phyloP scores from a whole-genome alignment of 1,140 invertebrate species.

The Temnothorax nylanderi region DNA sequence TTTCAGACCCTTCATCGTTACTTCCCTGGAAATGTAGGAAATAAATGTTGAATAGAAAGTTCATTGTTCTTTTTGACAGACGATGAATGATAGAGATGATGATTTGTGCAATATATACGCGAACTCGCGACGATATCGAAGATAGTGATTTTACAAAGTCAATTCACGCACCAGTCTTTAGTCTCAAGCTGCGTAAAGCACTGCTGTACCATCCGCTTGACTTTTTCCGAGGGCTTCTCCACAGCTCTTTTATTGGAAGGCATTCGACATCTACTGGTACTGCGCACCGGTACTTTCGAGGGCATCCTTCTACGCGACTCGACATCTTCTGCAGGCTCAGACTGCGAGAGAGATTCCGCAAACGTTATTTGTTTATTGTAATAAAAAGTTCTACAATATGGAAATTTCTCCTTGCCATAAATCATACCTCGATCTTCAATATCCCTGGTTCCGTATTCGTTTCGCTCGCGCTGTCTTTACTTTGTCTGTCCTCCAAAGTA shows the following conservation, averaged over 20 bases:
- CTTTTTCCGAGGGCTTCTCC: conserved; percentile 86
- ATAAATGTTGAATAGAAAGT: neutral
- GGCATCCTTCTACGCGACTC: conserved; percentile 6
- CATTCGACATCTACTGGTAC: conserved; percentile 49
- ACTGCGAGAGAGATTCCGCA: conserved; percentile 26
- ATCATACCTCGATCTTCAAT: conserved; percentile 69
- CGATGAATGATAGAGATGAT: neutral
- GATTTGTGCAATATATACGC: neutral
- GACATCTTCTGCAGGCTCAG: conserved; percentile 18
- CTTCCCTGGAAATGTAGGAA: conserved; percentile 88
- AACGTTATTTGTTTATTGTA: neutral
- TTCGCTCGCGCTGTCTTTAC: conserved; percentile 66
- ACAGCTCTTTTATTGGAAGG: conserved; percentile 45
- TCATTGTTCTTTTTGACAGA: too few species aligned
- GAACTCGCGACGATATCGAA: neutral
- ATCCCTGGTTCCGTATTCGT: conserved; percentile 69
- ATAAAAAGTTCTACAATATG: neutral
- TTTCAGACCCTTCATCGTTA: conserved; percentile 92
- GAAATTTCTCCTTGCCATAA: neutral
- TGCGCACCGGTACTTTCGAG: conserved; percentile 71
- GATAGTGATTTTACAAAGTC: neutral
- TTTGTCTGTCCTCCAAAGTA: conserved; percentile 53
- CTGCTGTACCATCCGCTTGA: conserved; percentile 88
- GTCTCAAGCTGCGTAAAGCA: conserved; percentile 89
- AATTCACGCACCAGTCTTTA: conserved; percentile 89